Evolutionary conservation across 2,888 invertebrate genomes (phyloP), one percentile per base, ranked within the genome.

Genomic region (Pyrgus malvae): DNA sequence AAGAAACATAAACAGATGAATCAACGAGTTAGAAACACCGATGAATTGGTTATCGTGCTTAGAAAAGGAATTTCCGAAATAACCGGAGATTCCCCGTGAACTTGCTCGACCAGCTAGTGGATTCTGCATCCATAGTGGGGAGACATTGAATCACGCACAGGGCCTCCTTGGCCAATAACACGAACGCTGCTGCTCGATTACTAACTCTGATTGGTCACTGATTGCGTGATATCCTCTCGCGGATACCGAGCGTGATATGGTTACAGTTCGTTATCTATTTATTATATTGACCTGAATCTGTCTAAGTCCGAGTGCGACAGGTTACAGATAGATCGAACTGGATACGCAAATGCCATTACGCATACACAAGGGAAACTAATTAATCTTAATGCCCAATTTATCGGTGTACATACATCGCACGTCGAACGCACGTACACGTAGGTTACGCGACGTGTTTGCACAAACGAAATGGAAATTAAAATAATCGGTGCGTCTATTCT

Each of bases 391-490:
- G 12, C n/a, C n/a, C n/a, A n/a, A n/a, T n/a, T n/a, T n/a, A n/a
- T n/a, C n/a, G n/a, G n/a, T n/a, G n/a, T n/a, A n/a, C n/a, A n/a
- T n/a, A n/a, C n/a, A n/a, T n/a, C n/a, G n/a, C n/a, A n/a, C 2
- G n/a, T 14, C 25, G 29, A 44, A 38, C 31, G 31, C 33, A 33
- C 19, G 44, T 19, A 19, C 17, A 14, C 11, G 23, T 33, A 3
- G 4, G 54, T 54, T 56, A 48, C 63, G 56, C 56, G 58, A 55
- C 57, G 49, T 51, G 63, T 60, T 63, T 59, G 76, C 78, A 64
- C 68, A 79, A 83, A 83, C 70, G 83, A 85, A 87, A 85, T 83
- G 78, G 79, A 86, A 87, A 84, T 85, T 74, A 81, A 83, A 82
- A 80, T 81, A 68, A 79, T 78, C 80, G 75, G 65, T 62, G 70